These are phyloP conservation scores for Ochropleura plecta DNA, from an alignment of 2,888 invertebrate species.

Conservation along the genomic window DNA sequence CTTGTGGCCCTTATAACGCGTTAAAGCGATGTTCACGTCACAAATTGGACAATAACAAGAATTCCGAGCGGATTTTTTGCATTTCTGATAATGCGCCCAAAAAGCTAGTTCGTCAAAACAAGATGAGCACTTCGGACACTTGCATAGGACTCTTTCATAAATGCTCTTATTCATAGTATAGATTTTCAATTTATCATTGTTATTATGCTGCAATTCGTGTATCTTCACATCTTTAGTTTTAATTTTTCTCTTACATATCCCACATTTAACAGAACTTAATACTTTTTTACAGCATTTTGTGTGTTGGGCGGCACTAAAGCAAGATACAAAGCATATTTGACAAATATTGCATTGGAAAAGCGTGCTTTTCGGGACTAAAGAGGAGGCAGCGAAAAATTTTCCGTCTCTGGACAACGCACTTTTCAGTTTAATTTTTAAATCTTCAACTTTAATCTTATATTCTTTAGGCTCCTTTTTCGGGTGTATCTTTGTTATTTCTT, in stretches of 20 bases:
- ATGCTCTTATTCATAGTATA: conserved; percentile 62
- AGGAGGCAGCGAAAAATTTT: conserved; percentile 13
- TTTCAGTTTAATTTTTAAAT: neutral
- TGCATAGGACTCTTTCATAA: conserved; percentile 65
- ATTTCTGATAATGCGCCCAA: conserved; percentile 63
- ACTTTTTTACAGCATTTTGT: conserved; percentile 35
- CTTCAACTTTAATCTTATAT: neutral
- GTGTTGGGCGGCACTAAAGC: conserved; percentile 57
- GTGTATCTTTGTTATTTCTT: conserved; percentile 3
- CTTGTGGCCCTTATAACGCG: conserved; percentile 49
- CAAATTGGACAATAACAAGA: conserved; percentile 66
- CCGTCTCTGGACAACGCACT: neutral
- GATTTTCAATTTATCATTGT: conserved; percentile 67
- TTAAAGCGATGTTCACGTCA: conserved; percentile 52
- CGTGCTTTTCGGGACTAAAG: conserved; percentile 65
- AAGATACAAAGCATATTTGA: conserved; percentile 65
- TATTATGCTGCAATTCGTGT: conserved; percentile 73
- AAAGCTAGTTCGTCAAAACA: conserved; percentile 72
- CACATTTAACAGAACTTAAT: conserved; percentile 50
- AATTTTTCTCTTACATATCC: conserved; percentile 69
- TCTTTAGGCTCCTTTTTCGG: neutral
- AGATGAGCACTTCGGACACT: conserved; percentile 71
- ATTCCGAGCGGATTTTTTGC: conserved; percentile 39
- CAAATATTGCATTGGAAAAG: conserved; percentile 73
- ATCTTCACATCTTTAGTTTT: conserved; percentile 55